Evolutionary conservation across 1,140 invertebrate genomes (phyloP), one percentile per base, ranked within the genome.

Genomic region (Drosophila erecta): DNA sequence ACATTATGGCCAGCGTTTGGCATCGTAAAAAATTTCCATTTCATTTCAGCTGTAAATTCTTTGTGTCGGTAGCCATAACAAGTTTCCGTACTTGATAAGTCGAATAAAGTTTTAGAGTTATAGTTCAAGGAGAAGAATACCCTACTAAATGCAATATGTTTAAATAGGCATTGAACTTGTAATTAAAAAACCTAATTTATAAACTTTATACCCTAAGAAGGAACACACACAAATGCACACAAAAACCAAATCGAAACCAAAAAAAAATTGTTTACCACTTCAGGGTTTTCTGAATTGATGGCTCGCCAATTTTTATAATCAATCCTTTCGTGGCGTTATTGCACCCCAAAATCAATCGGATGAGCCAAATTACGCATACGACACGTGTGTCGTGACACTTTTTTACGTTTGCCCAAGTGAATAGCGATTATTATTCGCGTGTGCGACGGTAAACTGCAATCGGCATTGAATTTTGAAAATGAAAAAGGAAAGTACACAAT

Each of bases 361-460:
- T 85, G 62, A 85, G 81, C 81, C 78, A 81, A 87, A 85, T 85
- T 85, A 85, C 78, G 74, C 79, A 87, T 87, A 87, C 83, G 81
- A 81, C 81, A 85, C 81, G 81, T 85, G 67, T 81, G 57, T 46
- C 57, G 46, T 54, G 47, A 46, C 22, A 30, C 35, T 70, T 59
- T 70, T 65, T 57, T 56, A 40, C 24, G 37, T 49, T 59, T 15
- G 41, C 67, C 50, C 15, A 41, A 17, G 37, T 12, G 35, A 40
- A 57, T 66, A 44, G 30, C 46, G 43, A 57, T 51, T 59, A 61
- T 65, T 65, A 74, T 69, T 62, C 55, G 24, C 33, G 59, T 64
- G 60, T 70, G 65, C 66, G 73, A 64, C 49, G 62, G 74, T 59
- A 50, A 81, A 76, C 79, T 67, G 66, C 72, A 79, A 55, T 83